phyloP scores from a whole-genome alignment of 2,888 invertebrate genomes.

The Andrena bucephala region DNA sequence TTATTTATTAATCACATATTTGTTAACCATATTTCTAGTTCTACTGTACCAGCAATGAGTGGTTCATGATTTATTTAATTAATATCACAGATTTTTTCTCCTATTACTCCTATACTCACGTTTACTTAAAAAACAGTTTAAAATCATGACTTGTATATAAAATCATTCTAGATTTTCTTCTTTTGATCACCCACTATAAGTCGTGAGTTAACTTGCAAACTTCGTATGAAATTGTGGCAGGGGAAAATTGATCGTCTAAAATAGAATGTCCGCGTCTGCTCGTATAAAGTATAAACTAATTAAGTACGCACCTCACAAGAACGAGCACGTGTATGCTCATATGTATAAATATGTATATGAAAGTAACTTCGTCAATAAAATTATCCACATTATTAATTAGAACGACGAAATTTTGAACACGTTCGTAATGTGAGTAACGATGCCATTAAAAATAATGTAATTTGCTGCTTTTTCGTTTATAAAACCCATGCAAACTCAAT shows the following conservation, averaged over 20 bases:
- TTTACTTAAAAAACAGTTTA: no score
- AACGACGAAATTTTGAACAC: not conserved
- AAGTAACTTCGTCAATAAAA: not conserved
- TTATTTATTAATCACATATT: no score
- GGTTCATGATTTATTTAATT: no score
- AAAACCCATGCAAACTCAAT: no score
- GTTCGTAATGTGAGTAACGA: not conserved
- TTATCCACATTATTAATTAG: not conserved
- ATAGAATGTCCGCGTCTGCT: not conserved
- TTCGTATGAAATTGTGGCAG: not conserved
- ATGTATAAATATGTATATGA: not conserved
- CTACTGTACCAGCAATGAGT: no score
- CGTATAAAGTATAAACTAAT: not conserved
- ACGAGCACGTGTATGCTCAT: not conserved
- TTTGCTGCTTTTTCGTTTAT: not conserved
- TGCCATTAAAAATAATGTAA: not conserved
- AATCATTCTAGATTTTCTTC: no score
- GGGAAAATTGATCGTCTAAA: not conserved
- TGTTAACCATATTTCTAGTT: no score
- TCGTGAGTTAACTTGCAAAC: not conserved
- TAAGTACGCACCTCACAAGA: not conserved
- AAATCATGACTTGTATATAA: no score
- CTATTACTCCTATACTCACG: no score
- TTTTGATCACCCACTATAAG: not conserved
- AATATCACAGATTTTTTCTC: no score